Evolutionary conservation across 2,113 vertebrate genomes (phyloP).

Genomic region (Osmerus mordax): DNA sequence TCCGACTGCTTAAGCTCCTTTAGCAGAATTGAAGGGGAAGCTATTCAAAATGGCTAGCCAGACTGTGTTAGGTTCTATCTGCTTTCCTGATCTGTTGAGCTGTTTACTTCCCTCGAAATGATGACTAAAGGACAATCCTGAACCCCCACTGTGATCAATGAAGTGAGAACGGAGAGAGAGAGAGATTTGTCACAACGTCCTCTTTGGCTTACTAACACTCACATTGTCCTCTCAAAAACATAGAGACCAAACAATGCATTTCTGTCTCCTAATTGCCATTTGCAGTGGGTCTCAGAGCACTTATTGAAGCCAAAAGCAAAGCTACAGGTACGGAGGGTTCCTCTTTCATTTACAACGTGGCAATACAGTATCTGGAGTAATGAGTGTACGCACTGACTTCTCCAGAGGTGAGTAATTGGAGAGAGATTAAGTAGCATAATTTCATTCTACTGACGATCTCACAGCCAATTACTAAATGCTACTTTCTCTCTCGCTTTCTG

Average conservation of each 20-base stretch:
- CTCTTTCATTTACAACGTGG: neutral
- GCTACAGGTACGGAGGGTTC: neutral
- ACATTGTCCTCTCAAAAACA: no score
- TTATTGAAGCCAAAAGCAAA: neutral
- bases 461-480: slow-evolving; percentile 69
- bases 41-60: slow-evolving; percentile 32
- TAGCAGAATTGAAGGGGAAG: slow-evolving; percentile 6
- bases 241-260: neutral
- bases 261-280: neutral
- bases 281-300: neutral
- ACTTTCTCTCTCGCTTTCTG: slow-evolving; percentile 26
- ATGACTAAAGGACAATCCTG: slow-evolving; percentile 48
- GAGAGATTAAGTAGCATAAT: slow-evolving; percentile 74
- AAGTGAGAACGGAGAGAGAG: slow-evolving; percentile 13
- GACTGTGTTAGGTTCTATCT: slow-evolving; percentile 38
- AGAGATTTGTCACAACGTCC: neutral
- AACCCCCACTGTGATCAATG: slow-evolving; percentile 27
- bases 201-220: no score
- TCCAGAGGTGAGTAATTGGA: slow-evolving; percentile 71
- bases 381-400: slow-evolving; percentile 61
- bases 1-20: no score
- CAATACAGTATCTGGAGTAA: slow-evolving; percentile 40
- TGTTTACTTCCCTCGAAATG: slow-evolving; percentile 54
- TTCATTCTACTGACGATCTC: slow-evolving; percentile 71
- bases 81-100: slow-evolving; percentile 46